phyloP scores from a whole-genome alignment of 1,140 invertebrate species.

The Eriosoma lanigerum region DNA sequence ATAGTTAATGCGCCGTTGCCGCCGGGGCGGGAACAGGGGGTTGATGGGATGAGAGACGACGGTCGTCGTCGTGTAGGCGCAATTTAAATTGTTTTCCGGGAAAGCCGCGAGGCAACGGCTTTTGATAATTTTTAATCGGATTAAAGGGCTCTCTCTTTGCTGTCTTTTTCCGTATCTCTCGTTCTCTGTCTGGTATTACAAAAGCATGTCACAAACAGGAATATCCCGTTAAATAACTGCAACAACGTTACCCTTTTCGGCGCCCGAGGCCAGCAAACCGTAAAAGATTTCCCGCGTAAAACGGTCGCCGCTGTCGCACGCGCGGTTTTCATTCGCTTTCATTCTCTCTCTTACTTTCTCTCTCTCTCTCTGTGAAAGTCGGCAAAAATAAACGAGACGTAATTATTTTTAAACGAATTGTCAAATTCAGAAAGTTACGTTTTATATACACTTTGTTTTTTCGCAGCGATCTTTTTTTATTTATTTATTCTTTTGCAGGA shows the following conservation, averaged over 20 bases:
- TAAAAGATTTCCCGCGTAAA: conserved; percentile 48
- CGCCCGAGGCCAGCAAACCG: conserved; percentile 45
- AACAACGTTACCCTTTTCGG: conserved; percentile 50
- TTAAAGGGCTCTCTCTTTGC: conserved; percentile 1
- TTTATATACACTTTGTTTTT: conserved; percentile 23
- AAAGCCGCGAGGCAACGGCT: conserved; percentile 39
- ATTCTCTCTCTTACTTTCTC: neutral
- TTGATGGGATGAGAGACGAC: neutral
- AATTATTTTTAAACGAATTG: conserved; percentile 52
- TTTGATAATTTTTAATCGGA: conserved; percentile 51
- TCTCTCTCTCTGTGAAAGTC: neutral
- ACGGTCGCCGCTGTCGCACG: conserved; percentile 23
- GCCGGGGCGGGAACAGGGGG: conserved; percentile 2
- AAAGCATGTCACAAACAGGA: conserved; percentile 51
- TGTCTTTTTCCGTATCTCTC: neutral
- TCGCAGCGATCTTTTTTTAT: neutral
- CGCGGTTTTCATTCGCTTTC: neutral
- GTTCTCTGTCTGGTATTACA: conserved; percentile 4
- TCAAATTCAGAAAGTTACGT: conserved; percentile 49
- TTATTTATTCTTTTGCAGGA: neutral
- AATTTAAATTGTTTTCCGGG: conserved; percentile 41
- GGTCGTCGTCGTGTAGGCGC: conserved; percentile 12
- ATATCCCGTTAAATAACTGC: conserved; percentile 50
- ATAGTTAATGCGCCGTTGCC: neutral
- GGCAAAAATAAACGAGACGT: conserved; percentile 47